Evolutionary conservation across 1,140 invertebrate species (phyloP).

Genomic region (Brachionus rubens): DNA sequence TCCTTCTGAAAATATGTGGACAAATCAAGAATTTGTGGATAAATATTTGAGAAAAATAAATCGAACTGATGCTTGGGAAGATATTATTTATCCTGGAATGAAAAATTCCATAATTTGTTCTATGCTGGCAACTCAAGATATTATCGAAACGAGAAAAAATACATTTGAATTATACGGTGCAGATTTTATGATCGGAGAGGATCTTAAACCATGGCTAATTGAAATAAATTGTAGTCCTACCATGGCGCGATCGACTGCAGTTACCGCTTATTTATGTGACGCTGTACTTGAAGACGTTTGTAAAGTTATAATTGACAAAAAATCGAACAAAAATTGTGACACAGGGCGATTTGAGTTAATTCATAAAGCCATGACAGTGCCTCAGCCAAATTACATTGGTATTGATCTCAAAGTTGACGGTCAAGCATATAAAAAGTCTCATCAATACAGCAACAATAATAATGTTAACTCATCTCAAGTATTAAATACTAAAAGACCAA

Average conservation of each 20-base stretch:
- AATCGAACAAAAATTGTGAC: constrained; percentile 72
- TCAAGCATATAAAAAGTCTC: constrained; percentile 54
- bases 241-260: constrained; percentile 79
- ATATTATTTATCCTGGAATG: constrained; percentile 81
- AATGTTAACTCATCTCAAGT: background rate
- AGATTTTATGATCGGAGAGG: constrained; percentile 84
- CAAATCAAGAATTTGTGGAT: constrained; percentile 64
- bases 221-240: constrained; percentile 91
- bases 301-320: constrained; percentile 84
- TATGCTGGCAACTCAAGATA: constrained; percentile 74
- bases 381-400: constrained; percentile 78
- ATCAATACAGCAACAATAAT: background rate
- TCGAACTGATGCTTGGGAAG: constrained; percentile 53
- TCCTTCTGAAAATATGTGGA: constrained; percentile 80
- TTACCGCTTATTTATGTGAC: constrained; percentile 78
- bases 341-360: constrained; percentile 81
- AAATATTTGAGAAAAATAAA: constrained; percentile 57
- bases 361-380: constrained; percentile 70
- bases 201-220: constrained; percentile 83
- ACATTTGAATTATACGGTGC: constrained; percentile 85
- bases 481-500: background rate
- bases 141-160: constrained; percentile 73
- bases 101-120: constrained; percentile 79
- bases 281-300: constrained; percentile 84
- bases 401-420: constrained; percentile 73